These are phyloP conservation scores for Tachycineta bicolor DNA, from an alignment of 2,113 vertebrate genomes.

Conservation along the genomic window DNA sequence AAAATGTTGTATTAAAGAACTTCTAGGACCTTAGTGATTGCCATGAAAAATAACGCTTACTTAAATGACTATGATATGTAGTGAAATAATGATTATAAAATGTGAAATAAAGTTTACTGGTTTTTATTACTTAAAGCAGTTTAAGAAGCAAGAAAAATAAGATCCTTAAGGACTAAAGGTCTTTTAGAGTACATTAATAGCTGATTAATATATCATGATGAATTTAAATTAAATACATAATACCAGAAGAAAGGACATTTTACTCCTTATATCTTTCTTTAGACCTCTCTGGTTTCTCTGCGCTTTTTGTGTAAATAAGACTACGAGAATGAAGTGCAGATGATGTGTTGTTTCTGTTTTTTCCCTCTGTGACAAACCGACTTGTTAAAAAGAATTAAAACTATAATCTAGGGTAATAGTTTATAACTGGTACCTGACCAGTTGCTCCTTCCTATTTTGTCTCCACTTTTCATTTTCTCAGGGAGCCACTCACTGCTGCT, in stretches of 20 bases:
- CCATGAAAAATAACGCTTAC: not conserved
- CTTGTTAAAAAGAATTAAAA: not conserved
- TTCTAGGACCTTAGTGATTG: not conserved
- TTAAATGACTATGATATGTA: not conserved
- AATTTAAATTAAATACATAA: slow-evolving; percentile 74
- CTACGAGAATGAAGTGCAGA: slow-evolving; percentile 55
- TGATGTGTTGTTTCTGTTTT: not conserved
- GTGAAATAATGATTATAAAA: not conserved
- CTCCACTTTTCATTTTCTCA: not conserved
- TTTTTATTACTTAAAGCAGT: slow-evolving; percentile 23
- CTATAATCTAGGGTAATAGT: not conserved
- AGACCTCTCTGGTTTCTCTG: not conserved
- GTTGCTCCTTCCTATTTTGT: not conserved
- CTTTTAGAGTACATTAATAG: slow-evolving; percentile 66
- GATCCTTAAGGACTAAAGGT: slow-evolving; percentile 54
- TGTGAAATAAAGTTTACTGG: not conserved
- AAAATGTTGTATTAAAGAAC: not conserved
- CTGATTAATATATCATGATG: slow-evolving; percentile 64
- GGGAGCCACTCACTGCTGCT: not conserved
- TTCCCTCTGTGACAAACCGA: not conserved
- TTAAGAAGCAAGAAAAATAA: slow-evolving; percentile 8
- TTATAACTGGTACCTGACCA: not conserved
- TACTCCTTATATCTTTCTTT: slow-evolving; percentile 67
- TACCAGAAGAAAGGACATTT: slow-evolving; percentile 68
- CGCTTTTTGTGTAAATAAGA: not conserved